phyloP scores from a whole-genome alignment of 30 jellyfish, hydroid and myxozoan species.

The Haliclystus octoradiatus region DNA sequence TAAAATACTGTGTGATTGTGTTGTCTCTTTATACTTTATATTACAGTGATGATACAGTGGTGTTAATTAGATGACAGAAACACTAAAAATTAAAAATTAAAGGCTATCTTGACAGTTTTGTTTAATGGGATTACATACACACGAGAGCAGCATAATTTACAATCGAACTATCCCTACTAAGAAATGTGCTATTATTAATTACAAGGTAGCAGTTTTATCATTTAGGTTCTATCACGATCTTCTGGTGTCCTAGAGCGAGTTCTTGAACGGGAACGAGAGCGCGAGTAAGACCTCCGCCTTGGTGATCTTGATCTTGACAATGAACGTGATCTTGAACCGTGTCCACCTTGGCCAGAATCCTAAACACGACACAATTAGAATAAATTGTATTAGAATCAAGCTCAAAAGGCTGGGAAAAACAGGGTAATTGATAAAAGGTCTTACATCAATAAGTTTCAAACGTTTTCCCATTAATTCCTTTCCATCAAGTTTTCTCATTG shows the following conservation, averaged over 20 bases:
- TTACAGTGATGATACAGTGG: too few species aligned
- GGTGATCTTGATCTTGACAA: conserved; percentile 68
- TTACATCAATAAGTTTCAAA: conserved; percentile 78
- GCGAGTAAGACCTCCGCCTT: conserved; percentile 31
- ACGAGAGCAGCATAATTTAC: too few species aligned
- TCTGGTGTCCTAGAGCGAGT: conserved; percentile 15
- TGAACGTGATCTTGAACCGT: conserved; percentile 60
- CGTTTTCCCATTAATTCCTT: conserved; percentile 76
- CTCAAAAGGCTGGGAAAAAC: neutral
- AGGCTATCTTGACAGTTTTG: too few species aligned
- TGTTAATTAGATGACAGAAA: too few species aligned
- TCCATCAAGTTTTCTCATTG: conserved; percentile 78
- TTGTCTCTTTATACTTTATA: too few species aligned
- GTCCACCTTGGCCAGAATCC: conserved; percentile 7
- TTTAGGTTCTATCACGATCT: neutral
- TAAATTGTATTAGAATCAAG: neutral
- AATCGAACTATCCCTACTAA: too few species aligned
- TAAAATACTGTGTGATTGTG: too few species aligned
- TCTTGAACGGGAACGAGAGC: conserved; percentile 52
- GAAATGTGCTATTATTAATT: too few species aligned
- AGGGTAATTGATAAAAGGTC: conserved; percentile 1
- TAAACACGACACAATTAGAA: neutral
- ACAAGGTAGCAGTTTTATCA: too few species aligned
- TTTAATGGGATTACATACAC: too few species aligned
- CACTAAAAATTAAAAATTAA: too few species aligned